Evolutionary conservation across 30 jellyfish, hydroid and myxozoan genomes (phyloP), one percentile per base, ranked within the genome.

Genomic region (Hydractinia symbiolongicarpus): DNA sequence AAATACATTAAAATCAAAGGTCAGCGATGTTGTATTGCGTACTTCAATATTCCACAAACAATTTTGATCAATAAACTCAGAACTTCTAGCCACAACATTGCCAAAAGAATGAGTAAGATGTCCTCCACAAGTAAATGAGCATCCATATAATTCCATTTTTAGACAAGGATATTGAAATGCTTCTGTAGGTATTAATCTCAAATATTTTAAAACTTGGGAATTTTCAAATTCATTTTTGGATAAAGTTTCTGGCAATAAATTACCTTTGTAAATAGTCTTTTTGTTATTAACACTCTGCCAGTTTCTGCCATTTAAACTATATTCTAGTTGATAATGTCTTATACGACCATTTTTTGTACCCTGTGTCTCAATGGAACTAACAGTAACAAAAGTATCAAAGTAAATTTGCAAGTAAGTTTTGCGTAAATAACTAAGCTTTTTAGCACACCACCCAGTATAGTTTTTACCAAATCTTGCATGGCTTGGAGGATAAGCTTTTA

Each of bases 381-480:
- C 87, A 60, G 55, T 61, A 6, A 67, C 83, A 79, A 79, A 79
- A 53, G 51, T 49, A 15, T 56, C 83, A 79, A 79, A 79, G 56
- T 79, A 85, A 40, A 79, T 61, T 53, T 60, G 8, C 21, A 79
- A 8, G 73, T 4, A 79, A 9, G 83, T 79, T 58, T 58, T 61
- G 11, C 53, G 17, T 21, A 79, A 57, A 67, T 61, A 66, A 57
- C 69, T 79, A 49, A 61, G 51, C 53, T 66, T 79, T 20, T 67
- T 67, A 4, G 87, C 55, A 66, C 87, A 79, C 87, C 87, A 79
- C n/a, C 87, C 87, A 62, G 52, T 66, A 79, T 62, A 53, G 21
- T 67, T 53, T 20, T 61, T 53, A 14, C 21, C 40, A 19, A 79
- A 50, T 15, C 87, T 50, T 57, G 51, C 66, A 10, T 79, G 82